phyloP scores from a whole-genome alignment of 2,113 vertebrate genomes.

The Malurus alboscapulatus region DNA sequence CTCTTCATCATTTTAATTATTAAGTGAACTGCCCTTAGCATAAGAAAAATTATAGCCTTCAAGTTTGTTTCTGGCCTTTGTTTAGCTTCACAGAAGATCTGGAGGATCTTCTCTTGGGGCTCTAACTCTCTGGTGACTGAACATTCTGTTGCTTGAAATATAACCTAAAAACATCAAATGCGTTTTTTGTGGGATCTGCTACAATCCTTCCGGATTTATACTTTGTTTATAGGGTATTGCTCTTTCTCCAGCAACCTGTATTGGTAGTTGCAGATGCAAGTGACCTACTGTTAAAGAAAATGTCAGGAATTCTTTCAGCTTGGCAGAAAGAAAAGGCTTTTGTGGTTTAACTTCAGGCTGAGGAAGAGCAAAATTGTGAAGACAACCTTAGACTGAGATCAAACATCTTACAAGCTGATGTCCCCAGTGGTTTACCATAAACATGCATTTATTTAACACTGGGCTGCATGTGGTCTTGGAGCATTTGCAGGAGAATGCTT shows the following conservation, averaged over 20 bases:
- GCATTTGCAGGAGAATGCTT: neutral
- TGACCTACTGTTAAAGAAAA: neutral
- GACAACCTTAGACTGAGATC: neutral
- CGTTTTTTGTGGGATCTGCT: neutral
- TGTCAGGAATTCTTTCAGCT: neutral
- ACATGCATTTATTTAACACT: neutral
- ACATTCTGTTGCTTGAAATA: neutral
- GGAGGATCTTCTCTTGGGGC: neutral
- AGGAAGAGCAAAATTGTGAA: neutral
- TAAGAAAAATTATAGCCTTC: neutral
- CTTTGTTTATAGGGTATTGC: neutral
- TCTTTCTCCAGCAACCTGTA: neutral
- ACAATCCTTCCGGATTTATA: neutral
- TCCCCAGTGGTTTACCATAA: neutral
- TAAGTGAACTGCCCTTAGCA: neutral
- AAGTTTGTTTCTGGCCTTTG: neutral
- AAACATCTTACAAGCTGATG: neutral
- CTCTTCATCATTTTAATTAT: neutral
- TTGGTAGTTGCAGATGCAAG: neutral
- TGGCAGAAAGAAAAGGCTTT: neutral
- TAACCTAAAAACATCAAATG: neutral
- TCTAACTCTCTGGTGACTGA: neutral
- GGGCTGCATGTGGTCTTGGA: neutral
- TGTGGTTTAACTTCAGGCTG: neutral
- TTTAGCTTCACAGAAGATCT: neutral